These are phyloP conservation scores for Eidolon dupreanum DNA, from an alignment of 2,797 vertebrate genomes.

Conservation along the genomic window DNA sequence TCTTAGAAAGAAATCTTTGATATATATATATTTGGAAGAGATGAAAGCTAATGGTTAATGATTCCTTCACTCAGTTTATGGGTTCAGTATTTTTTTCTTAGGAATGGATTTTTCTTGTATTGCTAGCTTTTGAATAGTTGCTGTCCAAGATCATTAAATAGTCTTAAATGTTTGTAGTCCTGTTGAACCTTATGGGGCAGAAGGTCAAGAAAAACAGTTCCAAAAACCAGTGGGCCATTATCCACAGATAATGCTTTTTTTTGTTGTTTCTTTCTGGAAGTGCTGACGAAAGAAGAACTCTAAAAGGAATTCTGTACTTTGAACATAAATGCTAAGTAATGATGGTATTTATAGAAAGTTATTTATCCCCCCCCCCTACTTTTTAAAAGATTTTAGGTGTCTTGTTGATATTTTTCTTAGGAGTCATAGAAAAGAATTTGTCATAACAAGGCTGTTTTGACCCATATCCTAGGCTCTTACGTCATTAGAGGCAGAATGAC, in stretches of 20 bases:
- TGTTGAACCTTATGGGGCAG: background rate
- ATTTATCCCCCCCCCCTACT: background rate
- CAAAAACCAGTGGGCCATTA: background rate
- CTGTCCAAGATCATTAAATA: background rate
- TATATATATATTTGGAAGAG: background rate
- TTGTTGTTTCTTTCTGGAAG: conserved; percentile 27
- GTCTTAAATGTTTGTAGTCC: background rate
- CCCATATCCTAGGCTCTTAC: background rate
- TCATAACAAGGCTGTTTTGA: background rate
- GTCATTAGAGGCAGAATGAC: conserved; percentile 19
- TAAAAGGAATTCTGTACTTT: conserved; percentile 12
- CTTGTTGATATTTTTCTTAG: conserved; percentile 17
- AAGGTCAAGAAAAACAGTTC: background rate
- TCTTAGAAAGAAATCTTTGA: conserved; percentile 15
- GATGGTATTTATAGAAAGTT: background rate
- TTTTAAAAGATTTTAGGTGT: conserved; percentile 2
- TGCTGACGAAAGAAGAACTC: background rate
- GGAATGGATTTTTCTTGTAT: conserved; percentile 36
- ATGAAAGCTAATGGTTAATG: background rate
- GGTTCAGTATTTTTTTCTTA: background rate
- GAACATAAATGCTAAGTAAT: conserved; percentile 20
- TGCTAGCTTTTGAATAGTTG: conserved; percentile 23
- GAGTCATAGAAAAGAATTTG: conserved; percentile 5
- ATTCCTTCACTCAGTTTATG: conserved; percentile 24
- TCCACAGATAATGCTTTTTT: background rate